Evolutionary conservation across 2,888 invertebrate genomes (phyloP).

Genomic region (Agrochola circellaris): DNA sequence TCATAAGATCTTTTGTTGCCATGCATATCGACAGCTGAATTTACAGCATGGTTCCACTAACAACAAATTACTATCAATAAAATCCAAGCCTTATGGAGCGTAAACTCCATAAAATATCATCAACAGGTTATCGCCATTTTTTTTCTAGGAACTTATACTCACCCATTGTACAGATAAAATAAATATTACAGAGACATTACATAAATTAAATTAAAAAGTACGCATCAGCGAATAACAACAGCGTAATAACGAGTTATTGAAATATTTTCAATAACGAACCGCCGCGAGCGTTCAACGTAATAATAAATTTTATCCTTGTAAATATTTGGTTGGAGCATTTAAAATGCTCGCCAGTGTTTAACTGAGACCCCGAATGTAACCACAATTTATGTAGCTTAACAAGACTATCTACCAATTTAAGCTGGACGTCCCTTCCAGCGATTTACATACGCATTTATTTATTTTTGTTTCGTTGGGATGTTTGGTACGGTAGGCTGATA

Average conservation of each 20-base stretch:
- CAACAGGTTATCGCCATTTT: not conserved
- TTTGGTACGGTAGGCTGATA: slow-evolving; percentile 1
- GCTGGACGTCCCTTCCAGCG: slow-evolving; percentile 50
- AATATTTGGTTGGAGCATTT: slow-evolving; percentile 74
- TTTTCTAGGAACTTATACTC: not conserved
- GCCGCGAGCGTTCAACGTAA: slow-evolving; percentile 51
- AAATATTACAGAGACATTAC: slow-evolving; percentile 27
- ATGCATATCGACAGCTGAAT: not conserved
- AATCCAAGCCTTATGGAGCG: not conserved
- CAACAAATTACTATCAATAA: not conserved
- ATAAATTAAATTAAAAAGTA: slow-evolving; percentile 49
- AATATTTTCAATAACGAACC: slow-evolving; percentile 68
- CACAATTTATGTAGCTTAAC: slow-evolving; percentile 67
- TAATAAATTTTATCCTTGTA: slow-evolving; percentile 72
- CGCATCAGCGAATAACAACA: slow-evolving; percentile 46
- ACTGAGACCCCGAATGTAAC: slow-evolving; percentile 62
- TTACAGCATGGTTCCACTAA: not conserved
- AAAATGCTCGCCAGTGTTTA: slow-evolving; percentile 69
- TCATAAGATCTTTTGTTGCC: not conserved
- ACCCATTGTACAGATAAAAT: slow-evolving; percentile 8
- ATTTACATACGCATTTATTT: slow-evolving; percentile 63
- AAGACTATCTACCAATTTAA: slow-evolving; percentile 67
- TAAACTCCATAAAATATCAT: not conserved
- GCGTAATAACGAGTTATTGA: slow-evolving; percentile 66
- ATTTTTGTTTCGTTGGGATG: slow-evolving; percentile 42